Conservation (phyloP, 2,797 vertebrate genomes). For the Scleropages formosus region DNA sequence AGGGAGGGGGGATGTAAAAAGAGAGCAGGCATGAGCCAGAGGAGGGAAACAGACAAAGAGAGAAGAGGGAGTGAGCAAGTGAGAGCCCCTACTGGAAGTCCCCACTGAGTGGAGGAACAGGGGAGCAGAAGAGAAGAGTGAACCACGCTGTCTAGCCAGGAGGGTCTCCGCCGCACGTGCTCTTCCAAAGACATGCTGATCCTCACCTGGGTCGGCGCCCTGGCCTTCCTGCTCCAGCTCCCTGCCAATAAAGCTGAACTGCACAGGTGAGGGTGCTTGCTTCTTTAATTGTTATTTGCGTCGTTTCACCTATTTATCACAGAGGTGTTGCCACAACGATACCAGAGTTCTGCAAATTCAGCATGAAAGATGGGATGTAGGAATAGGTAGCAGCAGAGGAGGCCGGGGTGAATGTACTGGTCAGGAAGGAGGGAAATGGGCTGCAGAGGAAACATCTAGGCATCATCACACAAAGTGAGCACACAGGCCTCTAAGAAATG, state of each 20-base stretch:
- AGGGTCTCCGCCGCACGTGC: slow-evolving; percentile 32
- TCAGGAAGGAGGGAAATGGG: too few relatives aligned
- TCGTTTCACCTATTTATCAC: too few relatives aligned
- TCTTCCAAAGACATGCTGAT: slow-evolving; percentile 64
- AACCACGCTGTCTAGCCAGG: not conserved
- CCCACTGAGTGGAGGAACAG: not conserved
- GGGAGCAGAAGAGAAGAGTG: not conserved
- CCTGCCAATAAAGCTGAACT: slow-evolving; percentile 48
- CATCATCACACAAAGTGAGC: too few relatives aligned
- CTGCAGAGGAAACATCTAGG: too few relatives aligned
- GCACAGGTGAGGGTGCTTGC: slow-evolving; percentile 61
- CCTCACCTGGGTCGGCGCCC: slow-evolving; percentile 53
- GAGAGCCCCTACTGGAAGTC: not conserved
- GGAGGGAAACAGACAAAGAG: slow-evolving; percentile 12
- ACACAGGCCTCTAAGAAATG: too few relatives aligned
- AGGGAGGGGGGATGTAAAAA: slow-evolving; percentile 26
- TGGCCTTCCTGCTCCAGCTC: slow-evolving; percentile 60
- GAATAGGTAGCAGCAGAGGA: too few relatives aligned
- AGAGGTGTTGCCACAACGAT: too few relatives aligned
- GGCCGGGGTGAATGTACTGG: too few relatives aligned
- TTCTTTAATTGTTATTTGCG: not conserved
- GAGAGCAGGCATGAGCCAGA: slow-evolving; percentile 25
- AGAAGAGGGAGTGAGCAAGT: not conserved
- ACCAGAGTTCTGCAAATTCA: too few relatives aligned
- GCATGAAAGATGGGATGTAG: too few relatives aligned